Evolutionary conservation across 2,113 vertebrate genomes (phyloP), one percentile per base, ranked within the genome.

Genomic region (Blennius ocellaris): DNA sequence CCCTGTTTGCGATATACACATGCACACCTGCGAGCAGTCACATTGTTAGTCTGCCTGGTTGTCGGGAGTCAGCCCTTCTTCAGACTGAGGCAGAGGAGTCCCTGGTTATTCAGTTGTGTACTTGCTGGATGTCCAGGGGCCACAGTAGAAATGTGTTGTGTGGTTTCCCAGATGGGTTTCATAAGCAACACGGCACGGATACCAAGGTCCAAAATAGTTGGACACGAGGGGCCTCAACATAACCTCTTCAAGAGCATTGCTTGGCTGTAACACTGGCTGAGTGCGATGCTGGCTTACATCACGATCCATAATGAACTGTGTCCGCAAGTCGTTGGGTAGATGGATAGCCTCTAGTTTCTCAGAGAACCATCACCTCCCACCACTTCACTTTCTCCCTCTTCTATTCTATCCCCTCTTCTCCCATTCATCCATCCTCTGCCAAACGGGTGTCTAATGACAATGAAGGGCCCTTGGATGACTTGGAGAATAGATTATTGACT

Each of bases 401-500:
- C 74, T 77, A 50, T 89, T 85, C 64, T 73, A 58, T 59, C 69
- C 39, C 73, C 37, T 16, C 57, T 14, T 45, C 39, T 49, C 39
- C 51, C 71, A 87, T 90, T 87, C 81, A 88, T 86, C 79, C 67
- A 75, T 75, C 65, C 69, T 84, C 83, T 86, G 87, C 87, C 89
- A 87, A 89, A 86, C 78, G 51, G 81, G 85, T 81, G 90, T 87
- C 81, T 83, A 84, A 87, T 87, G 86, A 91, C 89, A 93, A 91
- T 89, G 78, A 84, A 88, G 78, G 86, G 85, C 80, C 80, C 69
- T 87, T 79, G 86, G 84, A 92, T 61, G 80, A 90, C 80, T 82
- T 73, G 74, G 84, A 90, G 90, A 92, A 91, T 90, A 90, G 90
- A 92, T 92, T 93, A 93, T 93, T 92, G 92, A 93, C 92, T 90